Evolutionary conservation across 2,888 invertebrate genomes (phyloP).

Genomic region (Cheilosia vulpina): DNA sequence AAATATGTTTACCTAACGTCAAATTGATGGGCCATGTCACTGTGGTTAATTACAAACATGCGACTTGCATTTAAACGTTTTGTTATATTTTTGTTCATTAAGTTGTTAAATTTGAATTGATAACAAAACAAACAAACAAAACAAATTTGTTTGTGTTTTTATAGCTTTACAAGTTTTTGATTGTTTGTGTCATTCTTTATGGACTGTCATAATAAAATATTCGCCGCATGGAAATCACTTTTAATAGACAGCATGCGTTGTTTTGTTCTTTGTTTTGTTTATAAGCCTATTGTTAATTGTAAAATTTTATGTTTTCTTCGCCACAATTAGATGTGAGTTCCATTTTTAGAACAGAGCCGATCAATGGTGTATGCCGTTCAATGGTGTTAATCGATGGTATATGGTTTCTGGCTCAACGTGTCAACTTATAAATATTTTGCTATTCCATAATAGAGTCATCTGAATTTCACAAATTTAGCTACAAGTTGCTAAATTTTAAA

Average conservation of each 20-base stretch:
- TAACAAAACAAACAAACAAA: neutral
- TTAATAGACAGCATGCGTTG: neutral
- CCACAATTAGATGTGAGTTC: constrained; percentile 12
- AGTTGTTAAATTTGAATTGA: constrained; percentile 16
- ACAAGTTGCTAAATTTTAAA: neutral
- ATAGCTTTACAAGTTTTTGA: constrained; percentile 8
- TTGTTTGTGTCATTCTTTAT: constrained; percentile 18
- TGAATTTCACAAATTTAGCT: constrained; percentile 24
- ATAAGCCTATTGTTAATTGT: neutral
- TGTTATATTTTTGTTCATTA: neutral
- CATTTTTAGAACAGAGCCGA: constrained; percentile 33
- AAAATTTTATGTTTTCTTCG: neutral
- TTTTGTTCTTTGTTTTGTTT: neutral
- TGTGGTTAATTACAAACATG: constrained; percentile 31
- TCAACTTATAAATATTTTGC: constrained; percentile 35
- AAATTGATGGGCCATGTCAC: constrained; percentile 17
- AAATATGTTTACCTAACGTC: constrained; percentile 15
- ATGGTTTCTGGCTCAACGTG: constrained; percentile 23
- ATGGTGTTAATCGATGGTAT: constrained; percentile 40
- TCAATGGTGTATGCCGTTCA: constrained; percentile 32
- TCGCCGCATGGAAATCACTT: neutral
- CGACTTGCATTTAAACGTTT: constrained; percentile 11
- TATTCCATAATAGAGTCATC: constrained; percentile 29
- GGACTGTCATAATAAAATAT: constrained; percentile 5
- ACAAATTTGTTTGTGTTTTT: neutral